Base-by-base conservation (phyloP, 2,888 invertebrate genomes). In the Allophyes oxyacanthae region DNA sequence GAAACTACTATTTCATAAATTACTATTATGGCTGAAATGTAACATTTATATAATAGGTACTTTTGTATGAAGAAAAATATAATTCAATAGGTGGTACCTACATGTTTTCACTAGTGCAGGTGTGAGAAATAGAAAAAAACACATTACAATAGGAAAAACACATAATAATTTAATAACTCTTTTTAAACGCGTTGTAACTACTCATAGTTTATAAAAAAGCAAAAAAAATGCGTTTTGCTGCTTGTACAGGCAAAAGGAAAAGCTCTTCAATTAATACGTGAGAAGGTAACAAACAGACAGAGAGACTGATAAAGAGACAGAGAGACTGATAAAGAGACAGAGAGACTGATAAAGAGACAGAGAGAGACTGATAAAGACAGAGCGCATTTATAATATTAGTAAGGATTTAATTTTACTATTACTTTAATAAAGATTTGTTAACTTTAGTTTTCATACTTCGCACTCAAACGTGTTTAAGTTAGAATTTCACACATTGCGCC, bases 401-500 rank as follows among this genome's bases (percentile, higher is more conserved):
- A n/a, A n/a, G n/a, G n/a, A n/a, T n/a, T n/a, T n/a, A n/a, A n/a
- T n/a, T n/a, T n/a, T n/a, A n/a, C n/a, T n/a, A n/a, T n/a, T n/a
- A n/a, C n/a, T n/a, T n/a, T n/a, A n/a, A n/a, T n/a, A n/a, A n/a
- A n/a, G n/a, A n/a, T n/a, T n/a, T n/a, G n/a, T n/a, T n/a, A n/a
- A n/a, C n/a, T n/a, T n/a, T n/a, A n/a, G n/a, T n/a, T n/a, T n/a
- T n/a, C n/a, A n/a, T n/a, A n/a, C n/a, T n/a, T n/a, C n/a, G n/a
- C n/a, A n/a, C n/a, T n/a, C n/a, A n/a, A n/a, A n/a, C n/a, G n/a
- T n/a, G n/a, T n/a, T n/a, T n/a, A n/a, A n/a, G 41, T 64, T 66
- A 72, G 66, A 73, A 70, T 59, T 73, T 72, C 66, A 53, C 72
- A 72, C 73, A 66, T 72, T 40, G 20, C 56, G 36, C 48, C 53